phyloP scores from a whole-genome alignment of 2,113 vertebrate genomes.

The Nipponia nippon region DNA sequence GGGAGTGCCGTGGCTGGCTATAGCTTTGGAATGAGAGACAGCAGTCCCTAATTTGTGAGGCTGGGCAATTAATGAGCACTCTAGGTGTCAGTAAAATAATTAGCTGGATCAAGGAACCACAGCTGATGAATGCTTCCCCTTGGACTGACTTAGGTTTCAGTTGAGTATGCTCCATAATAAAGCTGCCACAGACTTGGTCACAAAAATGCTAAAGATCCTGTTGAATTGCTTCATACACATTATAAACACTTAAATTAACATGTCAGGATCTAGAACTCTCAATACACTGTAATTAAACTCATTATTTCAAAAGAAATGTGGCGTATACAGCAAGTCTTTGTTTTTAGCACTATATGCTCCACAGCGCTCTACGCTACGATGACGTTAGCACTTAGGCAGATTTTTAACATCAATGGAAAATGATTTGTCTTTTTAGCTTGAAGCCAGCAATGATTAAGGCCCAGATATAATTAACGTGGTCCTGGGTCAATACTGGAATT shows the following conservation, averaged over 20 bases:
- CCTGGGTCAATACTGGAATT: neutral
- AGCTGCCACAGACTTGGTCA: neutral
- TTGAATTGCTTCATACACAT: neutral
- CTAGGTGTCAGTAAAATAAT: neutral
- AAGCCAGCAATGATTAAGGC: neutral
- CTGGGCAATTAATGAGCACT: neutral
- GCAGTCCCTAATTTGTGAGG: neutral
- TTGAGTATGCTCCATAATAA: neutral
- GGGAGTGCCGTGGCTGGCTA: neutral
- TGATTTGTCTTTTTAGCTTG: neutral
- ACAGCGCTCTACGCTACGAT: fast-evolving
- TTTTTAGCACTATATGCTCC: neutral
- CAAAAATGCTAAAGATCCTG: neutral
- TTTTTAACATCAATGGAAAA: neutral
- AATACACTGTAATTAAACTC: neutral
- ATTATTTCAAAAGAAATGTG: neutral
- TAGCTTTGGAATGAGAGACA: neutral
- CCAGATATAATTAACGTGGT: neutral
- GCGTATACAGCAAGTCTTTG: neutral
- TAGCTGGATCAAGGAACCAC: neutral
- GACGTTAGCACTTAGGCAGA: neutral
- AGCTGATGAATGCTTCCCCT: neutral
- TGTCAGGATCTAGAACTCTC: neutral
- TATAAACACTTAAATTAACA: neutral
- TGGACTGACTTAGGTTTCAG: neutral